Evolutionary conservation across 2,797 vertebrate species (phyloP), one percentile per base, ranked within the genome.

Genomic region (Danio tinwini): DNA sequence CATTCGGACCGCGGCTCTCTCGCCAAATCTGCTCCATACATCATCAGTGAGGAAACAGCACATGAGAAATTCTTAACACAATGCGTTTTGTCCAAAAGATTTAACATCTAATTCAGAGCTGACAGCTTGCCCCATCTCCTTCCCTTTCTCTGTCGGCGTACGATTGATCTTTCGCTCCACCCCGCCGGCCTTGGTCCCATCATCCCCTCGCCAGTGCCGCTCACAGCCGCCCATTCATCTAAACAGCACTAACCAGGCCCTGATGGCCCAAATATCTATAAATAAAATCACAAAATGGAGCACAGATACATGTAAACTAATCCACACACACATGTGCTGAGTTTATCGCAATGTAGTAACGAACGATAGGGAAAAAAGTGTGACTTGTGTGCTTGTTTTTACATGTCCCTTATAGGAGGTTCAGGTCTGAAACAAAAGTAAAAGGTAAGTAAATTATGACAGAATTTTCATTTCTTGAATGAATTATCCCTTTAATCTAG

Each of bases 61-160:
- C 93, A 94, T 96, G 95, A 97, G 97, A 97, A 97, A 97, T 96
- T 96, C 93, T 94, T 93, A 92, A 91, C 93, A 95, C 94, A 95
- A 94, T 95, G 92, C 90, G 90, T 92, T 94, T 93, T 91, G 91
- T 96, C 95, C 94, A 92, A 96, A 96, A 97, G 96, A 97, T 97
- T 98, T 98, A 97, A 97, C 96, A 96, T 97, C 95, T 97, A 97
- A 97, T 96, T 97, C 95, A 95, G 92, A 88, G 89, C 93, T 95
- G 96, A 97, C 91, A 96, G 95, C 93, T 93, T 89, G 89, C 91
- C 96, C 94, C 93, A 95, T 96, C 95, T 95, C 93, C 63, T 52
- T 96, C 95, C 95, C 92, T 83, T 89, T 83, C 85, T 92, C 93
- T 93, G 91, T 87, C 90, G 88, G 85, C 84, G 74, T 89, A 88